Conservation (phyloP, 2,113 vertebrate genomes). For the Andinoacara biseriatus region DNA sequence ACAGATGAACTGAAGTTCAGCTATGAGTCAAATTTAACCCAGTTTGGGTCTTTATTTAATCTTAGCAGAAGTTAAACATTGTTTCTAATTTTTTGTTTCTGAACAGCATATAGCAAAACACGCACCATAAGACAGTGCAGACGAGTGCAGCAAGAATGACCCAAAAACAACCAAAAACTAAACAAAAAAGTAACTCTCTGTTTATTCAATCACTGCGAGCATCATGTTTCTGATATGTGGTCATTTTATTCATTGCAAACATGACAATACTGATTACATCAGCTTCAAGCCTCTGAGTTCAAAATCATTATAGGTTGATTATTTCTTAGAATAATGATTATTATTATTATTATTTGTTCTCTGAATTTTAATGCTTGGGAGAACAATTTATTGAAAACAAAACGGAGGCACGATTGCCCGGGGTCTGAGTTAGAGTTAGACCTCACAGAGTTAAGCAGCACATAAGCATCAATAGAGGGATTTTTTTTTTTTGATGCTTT, state of each 20-base stretch:
- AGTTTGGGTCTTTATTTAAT: too few species aligned
- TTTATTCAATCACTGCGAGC: neutral
- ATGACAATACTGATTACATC: neutral
- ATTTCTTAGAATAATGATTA: too few species aligned
- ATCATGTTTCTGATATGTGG: neutral
- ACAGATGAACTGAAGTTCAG: too few species aligned
- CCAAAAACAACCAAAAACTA: rapidly evolving
- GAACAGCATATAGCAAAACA: too few species aligned
- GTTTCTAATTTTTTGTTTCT: too few species aligned
- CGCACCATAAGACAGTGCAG: neutral
- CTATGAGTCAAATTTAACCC: neutral
- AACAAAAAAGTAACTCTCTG: neutral
- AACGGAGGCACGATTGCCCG: neutral
- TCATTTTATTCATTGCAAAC: neutral
- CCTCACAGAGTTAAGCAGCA: neutral
- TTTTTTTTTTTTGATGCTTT: neutral
- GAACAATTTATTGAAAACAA: neutral
- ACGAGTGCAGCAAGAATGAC: neutral
- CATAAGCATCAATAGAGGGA: too few species aligned
- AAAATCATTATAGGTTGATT: neutral
- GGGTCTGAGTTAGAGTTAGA: neutral
- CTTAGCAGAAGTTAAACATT: too few species aligned
- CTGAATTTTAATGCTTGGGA: neutral
- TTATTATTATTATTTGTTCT: neutral
- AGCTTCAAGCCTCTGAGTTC: neutral